Percentiles rank a stretch among this genome's conserved stretches.
Evolutionary conservation across 1,140 invertebrate species (phyloP).

Genomic region (Zaprionus taronus): DNA sequence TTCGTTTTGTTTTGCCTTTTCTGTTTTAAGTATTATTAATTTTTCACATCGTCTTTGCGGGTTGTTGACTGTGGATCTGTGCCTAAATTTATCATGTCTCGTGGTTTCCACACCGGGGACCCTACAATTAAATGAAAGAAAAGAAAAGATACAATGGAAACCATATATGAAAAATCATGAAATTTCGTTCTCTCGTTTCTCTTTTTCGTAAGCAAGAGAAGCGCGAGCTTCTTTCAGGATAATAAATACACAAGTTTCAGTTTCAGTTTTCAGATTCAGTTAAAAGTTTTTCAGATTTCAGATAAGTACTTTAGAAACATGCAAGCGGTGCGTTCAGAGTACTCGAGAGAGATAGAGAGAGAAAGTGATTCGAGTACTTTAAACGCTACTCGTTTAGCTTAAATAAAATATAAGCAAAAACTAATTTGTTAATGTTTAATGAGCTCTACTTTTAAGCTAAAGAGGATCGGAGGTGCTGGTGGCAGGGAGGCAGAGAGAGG

Average conservation of each 20-base stretch:
- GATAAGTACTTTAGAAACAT: conserved; percentile 5
- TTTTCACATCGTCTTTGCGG: conserved; percentile 85
- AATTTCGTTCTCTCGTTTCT: conserved; percentile 44
- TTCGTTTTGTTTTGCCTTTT: conserved; percentile 78
- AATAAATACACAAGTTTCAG: conserved; percentile 7
- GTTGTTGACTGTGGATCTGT: conserved; percentile 85
- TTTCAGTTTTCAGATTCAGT: not conserved
- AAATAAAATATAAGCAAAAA: conserved; percentile 72
- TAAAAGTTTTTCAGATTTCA: not conserved
- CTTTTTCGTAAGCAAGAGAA: conserved; percentile 12
- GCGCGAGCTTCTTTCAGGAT: conserved; percentile 15
- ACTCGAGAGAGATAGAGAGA: conserved; percentile 8
- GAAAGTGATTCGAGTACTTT: conserved; percentile 14
- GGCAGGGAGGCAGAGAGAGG: not conserved
- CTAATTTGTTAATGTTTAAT: conserved; percentile 72
- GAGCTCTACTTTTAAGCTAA: conserved; percentile 61
- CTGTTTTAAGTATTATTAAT: conserved; percentile 67
- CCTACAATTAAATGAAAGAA: conserved; percentile 88
- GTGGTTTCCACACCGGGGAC: conserved; percentile 96
- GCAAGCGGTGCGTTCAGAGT: conserved; percentile 5
- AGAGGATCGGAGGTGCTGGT: not conserved
- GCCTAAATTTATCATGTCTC: conserved; percentile 88
- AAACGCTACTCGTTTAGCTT: conserved; percentile 35
- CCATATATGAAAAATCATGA: conserved; percentile 84
- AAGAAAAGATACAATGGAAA: conserved; percentile 84